Base-by-base conservation (phyloP, 1,140 invertebrate genomes). In the Brachystomella parvula region DNA sequence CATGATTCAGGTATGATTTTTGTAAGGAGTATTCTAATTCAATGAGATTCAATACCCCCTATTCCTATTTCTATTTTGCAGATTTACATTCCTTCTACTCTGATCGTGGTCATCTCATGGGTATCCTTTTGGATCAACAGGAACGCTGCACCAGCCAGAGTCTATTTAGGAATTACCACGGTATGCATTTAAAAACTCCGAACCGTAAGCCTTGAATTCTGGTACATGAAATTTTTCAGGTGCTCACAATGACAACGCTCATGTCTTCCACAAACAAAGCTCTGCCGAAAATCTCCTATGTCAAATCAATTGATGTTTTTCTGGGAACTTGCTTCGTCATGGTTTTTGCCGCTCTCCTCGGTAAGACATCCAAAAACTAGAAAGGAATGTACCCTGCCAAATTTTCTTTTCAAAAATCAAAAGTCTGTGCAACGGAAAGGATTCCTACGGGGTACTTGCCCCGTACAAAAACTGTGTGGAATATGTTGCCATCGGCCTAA, bases 211-310 rank as follows among this genome's bases (percentile, higher is more conserved):
- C 19, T 21, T 12, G 30, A 1, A 9, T 63, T 28, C 61, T 12
- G 32, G 12, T 15, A 31, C 26, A 28, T 60, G 58, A 24, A 15
- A 31, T 47, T 47, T 26, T 17, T 26, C 76, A 82, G 65, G 91
- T 96, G 79, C 86, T 97, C 80, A 97, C 95, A 75, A 97, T 98
- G 93, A 97, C 94, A 73, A 97, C 95, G 70, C 87, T 97, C 73
- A 96, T 98, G 90, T 97, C 94, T 71, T 96, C 92, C 71, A 98
- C 95, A 75, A 98, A 97, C 79, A 91, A 94, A 73, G 91, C 93
- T 71, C 85, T 98, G 76, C 95, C 95, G 74, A 97, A 97, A 83
- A 96, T 98, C 78, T 96, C 92, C 66, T 98, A 97, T 83, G 91
- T 98, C 79, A 96, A 97, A 80, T 94, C 92, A 75, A 96, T 98